Base-by-base conservation (phyloP, 2,797 vertebrate species). In the Syngnathus rostellatus region DNA sequence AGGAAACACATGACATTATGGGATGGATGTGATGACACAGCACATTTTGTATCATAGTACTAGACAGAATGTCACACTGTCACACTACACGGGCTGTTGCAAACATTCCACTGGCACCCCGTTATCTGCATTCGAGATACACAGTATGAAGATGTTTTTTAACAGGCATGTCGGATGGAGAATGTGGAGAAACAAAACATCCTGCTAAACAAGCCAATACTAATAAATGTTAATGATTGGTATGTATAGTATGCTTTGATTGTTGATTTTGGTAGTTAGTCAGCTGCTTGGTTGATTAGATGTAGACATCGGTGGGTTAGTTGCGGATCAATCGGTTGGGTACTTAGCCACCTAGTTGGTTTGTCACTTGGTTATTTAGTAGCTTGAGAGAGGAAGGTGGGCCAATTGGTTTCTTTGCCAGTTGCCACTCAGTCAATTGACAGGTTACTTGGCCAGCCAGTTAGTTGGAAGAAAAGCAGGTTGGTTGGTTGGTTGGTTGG, bases 21-120 rank as follows among this genome's bases (percentile, higher is more conserved):
- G 39, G n/a, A 61, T 61, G 59, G 17, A 43, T 61, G n/a, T 23
- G 59, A 61, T 61, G 11, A 61, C 59, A 12, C 59, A 14, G 59
- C 59, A 61, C 59, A 61, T 11, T 6, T 14, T 11, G 19, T 3
- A n/a, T 53, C 46, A 10, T 43, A 43, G 8, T 7, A 7, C 31
- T 31, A 31, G 3, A 31, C 31, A 31, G 31, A 31, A 31, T 31
- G 31, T 31, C 31, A 31, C 31, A 31, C 31, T 31, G 31, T 31
- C 31, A 31, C 31, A 31, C 31, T 31, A 31, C 3, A 31, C 31
- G 11, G 41, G 41, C 41, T 43, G 41, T 43, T 43, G 41, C 8
- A 8, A 43, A 43, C 8, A 43, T 31, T 31, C 31, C 31, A 31
- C 31, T 31, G 31, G 31, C 31, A 31, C 31, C 31, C 31, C 31